Percentiles rank a stretch among this genome's conserved stretches.
Evolutionary conservation across 2,888 invertebrate species (phyloP).

Genomic region (Trisateles emortualis): DNA sequence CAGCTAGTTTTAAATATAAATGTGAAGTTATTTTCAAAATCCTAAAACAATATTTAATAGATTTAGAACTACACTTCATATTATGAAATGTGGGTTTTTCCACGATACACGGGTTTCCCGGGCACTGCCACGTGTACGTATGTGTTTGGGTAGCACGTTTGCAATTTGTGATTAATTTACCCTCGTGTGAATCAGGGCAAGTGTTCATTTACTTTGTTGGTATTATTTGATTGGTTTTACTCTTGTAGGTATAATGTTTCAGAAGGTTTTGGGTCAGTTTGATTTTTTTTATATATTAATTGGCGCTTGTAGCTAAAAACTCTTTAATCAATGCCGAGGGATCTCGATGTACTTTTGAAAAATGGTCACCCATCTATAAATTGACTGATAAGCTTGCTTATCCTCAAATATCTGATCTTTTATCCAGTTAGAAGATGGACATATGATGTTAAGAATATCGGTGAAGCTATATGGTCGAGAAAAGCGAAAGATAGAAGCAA

Average conservation of each 20-base stretch:
- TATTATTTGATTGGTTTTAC: conserved; percentile 4
- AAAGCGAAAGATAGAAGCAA: no score
- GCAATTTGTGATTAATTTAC: conserved; percentile 28
- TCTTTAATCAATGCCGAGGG: no score
- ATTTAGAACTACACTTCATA: not conserved
- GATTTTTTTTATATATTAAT: not conserved
- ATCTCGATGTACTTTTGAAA: no score
- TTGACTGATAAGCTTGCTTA: no score
- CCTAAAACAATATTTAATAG: conserved; percentile 5
- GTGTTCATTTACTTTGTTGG: conserved; percentile 16
- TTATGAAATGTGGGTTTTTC: conserved; percentile 11
- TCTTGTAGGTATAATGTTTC: not conserved
- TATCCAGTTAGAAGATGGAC: no score
- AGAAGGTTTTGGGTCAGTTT: not conserved
- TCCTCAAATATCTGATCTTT: no score
- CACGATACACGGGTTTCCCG: not conserved
- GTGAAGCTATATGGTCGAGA: no score
- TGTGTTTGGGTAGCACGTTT: conserved; percentile 10
- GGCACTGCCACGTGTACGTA: not conserved
- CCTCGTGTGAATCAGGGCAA: conserved; percentile 28
- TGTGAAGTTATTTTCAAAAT: not conserved
- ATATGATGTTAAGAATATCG: no score
- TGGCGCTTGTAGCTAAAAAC: no score
- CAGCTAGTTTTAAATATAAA: conserved; percentile 1
- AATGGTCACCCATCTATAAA: no score